These are phyloP conservation scores for Sebastes iracundus DNA, from an alignment of 2,797 vertebrate genomes.

Conservation along the genomic window DNA sequence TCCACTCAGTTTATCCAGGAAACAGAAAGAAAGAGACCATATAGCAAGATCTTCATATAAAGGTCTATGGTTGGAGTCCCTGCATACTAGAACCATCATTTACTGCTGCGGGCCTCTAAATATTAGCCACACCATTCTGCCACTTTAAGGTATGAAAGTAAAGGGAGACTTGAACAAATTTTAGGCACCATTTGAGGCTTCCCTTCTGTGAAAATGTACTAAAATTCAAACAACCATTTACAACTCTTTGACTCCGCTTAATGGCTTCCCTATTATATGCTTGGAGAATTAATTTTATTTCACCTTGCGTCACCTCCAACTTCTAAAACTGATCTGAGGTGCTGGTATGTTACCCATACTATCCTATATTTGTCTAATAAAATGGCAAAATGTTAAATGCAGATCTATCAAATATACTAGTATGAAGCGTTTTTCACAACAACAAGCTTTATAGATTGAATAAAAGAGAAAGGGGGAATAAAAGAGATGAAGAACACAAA, in stretches of 20 bases:
- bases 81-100: constrained; percentile 26
- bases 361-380: not conserved
- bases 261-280: constrained; percentile 4
- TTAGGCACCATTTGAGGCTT: constrained; percentile 11
- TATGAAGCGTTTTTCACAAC: not conserved
- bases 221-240: constrained; percentile 39
- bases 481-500: not conserved
- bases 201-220: constrained; percentile 19
- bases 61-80: constrained; percentile 32
- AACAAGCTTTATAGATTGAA: not conserved
- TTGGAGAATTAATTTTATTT: constrained; percentile 14
- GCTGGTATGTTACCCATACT: not conserved
- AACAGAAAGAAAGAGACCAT: constrained; percentile 25
- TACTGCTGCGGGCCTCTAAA: constrained; percentile 8
- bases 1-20: constrained; percentile 49
- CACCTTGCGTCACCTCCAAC: constrained; percentile 1
- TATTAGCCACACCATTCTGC: constrained; percentile 12
- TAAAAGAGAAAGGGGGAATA: not conserved
- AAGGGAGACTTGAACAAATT: constrained; percentile 14
- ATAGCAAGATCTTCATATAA: constrained; percentile 30
- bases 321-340: constrained; percentile 14
- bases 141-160: constrained; percentile 16
- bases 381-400: not conserved
- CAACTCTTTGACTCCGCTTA: constrained; percentile 21
- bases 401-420: not conserved